A percentile compares a stretch with the other conserved stretches of the same genome.
phyloP scores from a whole-genome alignment of 2,797 vertebrate genomes.

The Prunella strophiata region DNA sequence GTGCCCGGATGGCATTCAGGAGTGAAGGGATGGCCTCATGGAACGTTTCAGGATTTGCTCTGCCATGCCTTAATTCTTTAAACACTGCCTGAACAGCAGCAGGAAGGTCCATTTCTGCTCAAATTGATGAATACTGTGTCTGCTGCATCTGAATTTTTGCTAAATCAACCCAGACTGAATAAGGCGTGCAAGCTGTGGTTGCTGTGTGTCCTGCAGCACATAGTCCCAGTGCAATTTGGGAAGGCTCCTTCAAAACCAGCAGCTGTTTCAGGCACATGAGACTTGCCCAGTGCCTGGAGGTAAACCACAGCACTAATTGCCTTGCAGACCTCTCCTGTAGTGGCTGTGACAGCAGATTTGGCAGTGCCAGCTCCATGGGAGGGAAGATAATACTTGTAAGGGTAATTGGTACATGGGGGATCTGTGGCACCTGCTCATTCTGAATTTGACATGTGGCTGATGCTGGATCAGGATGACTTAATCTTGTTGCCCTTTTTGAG shows the following conservation, averaged over 20 bases:
- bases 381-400: background rate
- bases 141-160: background rate
- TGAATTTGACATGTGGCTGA: background rate
- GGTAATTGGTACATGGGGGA: background rate
- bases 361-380: background rate
- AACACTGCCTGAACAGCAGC: background rate
- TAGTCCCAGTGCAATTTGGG: background rate
- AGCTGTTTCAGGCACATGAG: conserved; percentile 1
- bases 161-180: background rate
- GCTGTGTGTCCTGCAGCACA: background rate
- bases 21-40: background rate
- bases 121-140: background rate
- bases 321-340: background rate
- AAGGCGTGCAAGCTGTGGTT: background rate
- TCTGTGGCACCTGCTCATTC: background rate
- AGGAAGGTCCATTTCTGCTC: background rate
- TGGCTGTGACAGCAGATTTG: background rate
- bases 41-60: background rate
- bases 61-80: background rate
- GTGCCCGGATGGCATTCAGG: fast-evolving
- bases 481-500: background rate
- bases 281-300: conserved; percentile 9
- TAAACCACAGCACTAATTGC: background rate
- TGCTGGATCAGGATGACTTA: background rate
- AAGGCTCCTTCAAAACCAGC: background rate